Conservation (phyloP, 2,113 vertebrate species). For the Halichoerus grypus region DNA sequence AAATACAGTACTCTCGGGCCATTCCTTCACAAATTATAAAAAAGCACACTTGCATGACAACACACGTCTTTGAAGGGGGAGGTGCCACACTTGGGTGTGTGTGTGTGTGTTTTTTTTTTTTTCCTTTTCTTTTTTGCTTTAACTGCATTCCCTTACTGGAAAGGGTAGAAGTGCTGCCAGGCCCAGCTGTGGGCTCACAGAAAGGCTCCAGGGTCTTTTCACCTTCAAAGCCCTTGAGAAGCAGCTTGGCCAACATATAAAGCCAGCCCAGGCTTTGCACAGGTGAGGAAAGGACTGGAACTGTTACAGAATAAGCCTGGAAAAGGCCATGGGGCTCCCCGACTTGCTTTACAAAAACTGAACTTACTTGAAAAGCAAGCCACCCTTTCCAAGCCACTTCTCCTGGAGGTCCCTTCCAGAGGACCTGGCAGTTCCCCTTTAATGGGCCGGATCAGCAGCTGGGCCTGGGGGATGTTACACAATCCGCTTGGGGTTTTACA, state of each 20-base stretch:
- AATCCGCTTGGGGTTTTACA: conserved; percentile 64
- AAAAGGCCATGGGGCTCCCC: not conserved
- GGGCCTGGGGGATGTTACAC: conserved; percentile 65
- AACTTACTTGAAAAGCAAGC: not conserved
- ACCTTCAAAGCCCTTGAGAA: conserved; percentile 67
- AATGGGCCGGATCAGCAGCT: conserved; percentile 74
- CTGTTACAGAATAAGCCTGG: not conserved
- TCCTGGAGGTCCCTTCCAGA: not conserved
- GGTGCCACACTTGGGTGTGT: not conserved
- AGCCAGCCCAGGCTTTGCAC: not conserved
- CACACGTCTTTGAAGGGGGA: not conserved
- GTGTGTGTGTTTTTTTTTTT: not conserved
- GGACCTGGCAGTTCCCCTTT: conserved; percentile 49
- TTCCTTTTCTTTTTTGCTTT: not conserved
- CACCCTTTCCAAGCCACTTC: not conserved
- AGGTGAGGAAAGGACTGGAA: conserved; percentile 34
- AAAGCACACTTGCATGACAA: not conserved
- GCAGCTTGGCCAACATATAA: not conserved
- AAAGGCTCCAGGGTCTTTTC: not conserved
- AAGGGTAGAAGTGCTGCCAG: conserved; percentile 55
- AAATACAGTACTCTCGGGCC: conserved; percentile 77
- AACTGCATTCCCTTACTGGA: conserved; percentile 51
- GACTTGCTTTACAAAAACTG: not conserved
- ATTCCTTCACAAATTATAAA: conserved; percentile 60
- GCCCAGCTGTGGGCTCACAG: not conserved